Evolutionary conservation across 1,140 invertebrate species (phyloP), one percentile per base, ranked within the genome.

Genomic region (Mya arenaria): DNA sequence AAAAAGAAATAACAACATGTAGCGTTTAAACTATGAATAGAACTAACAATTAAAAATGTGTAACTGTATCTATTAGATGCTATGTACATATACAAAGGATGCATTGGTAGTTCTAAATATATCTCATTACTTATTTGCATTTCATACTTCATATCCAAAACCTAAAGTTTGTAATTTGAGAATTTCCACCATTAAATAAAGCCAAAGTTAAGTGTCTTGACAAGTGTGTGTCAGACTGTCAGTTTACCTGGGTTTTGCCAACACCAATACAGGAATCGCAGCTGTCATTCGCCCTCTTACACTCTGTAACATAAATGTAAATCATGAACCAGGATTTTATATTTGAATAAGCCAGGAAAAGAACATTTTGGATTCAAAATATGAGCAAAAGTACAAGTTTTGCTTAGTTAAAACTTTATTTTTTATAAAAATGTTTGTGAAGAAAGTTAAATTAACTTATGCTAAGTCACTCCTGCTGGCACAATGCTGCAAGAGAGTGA

Each of bases 231-330:
- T 28, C 28, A 1, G n/a, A 28, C 4, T 25, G 5, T 32, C 17
- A n/a, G 23, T 30, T 56, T 56, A 78, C 75, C 75, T 78, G 75
- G 23, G 68, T 48, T 55, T 25, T 48, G 19, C 75, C 78, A 5
- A 84, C 32, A 23, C 69, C 63, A 10, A 84, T 41, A 81, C 83
- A 84, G 17, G 32, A 52, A 52, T 80, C 62, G 71, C 83, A 84
- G 41, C 72, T 81, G 4, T 19, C 23, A 41, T 65, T 84, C 10
- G 62, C 71, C n/a, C 30, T 25, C n/a, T 56, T 19, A 82, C 84
- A 85, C 44, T 82, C 84, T 82, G 32, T 15, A 79, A 79, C 10
- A 0, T 58, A 23, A 69, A 72, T n/a, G n/a, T n/a, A n/a, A n/a
- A n/a, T n/a, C n/a, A n/a, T n/a, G n/a, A n/a, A n/a, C n/a, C n/a